Conservation (phyloP, 2,888 invertebrate species). For the Monoplex corrugatus region DNA sequence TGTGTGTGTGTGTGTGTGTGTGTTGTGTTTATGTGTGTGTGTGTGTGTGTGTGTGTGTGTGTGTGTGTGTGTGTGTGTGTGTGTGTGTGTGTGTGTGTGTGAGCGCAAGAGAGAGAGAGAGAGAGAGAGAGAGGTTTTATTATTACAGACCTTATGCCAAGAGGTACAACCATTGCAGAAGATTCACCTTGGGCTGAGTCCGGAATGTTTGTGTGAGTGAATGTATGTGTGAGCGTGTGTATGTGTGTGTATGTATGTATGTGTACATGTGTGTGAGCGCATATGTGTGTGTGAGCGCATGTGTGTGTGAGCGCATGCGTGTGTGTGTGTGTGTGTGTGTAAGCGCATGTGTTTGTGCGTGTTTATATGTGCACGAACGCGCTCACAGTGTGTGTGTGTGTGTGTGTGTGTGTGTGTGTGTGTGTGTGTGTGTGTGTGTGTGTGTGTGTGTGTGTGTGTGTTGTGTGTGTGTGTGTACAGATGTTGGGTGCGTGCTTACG, state of each 20-base stretch:
- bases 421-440: neutral
- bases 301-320: neutral
- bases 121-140: no score
- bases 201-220: neutral
- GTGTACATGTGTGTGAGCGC: neutral
- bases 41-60: neutral
- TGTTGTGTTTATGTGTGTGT: neutral
- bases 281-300: neutral
- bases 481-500: no score
- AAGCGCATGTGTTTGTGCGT: no score
- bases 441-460: no score
- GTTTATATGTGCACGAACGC: no score
- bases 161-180: no score
- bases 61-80: neutral
- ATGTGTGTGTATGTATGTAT: neutral
- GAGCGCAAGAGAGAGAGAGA: no score
- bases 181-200: no score
- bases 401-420: neutral
- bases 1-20: neutral
- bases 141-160: no score
- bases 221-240: neutral
- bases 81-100: no score
- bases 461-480: no score
- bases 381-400: neutral
- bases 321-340: no score